These are phyloP conservation scores for Metalampra italica DNA, from an alignment of 2,888 invertebrate species.

Conservation along the genomic window DNA sequence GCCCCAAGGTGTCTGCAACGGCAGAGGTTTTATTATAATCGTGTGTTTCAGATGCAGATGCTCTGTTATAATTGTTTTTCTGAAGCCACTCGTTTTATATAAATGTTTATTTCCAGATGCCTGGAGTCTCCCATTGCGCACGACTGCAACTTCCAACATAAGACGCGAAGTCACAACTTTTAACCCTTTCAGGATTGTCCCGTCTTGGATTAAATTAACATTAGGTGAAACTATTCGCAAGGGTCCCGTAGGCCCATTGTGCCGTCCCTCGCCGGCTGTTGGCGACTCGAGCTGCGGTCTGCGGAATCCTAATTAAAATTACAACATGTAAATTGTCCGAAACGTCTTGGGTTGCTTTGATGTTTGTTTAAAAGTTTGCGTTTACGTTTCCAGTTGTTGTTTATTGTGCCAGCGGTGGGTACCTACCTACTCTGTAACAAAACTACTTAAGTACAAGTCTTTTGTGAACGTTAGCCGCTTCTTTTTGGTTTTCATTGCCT, in stretches of 20 bases:
- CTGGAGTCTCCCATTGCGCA: constrained; percentile 25
- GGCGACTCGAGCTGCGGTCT: constrained; percentile 48
- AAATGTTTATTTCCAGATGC: background rate
- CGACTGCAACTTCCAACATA: constrained; percentile 36
- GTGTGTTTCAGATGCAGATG: too few species aligned
- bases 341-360: constrained; percentile 45
- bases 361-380: constrained; percentile 52
- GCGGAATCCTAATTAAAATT: constrained; percentile 73
- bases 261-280: constrained; percentile 31
- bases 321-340: constrained; percentile 69
- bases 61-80: too few species aligned
- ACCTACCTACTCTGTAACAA: background rate
- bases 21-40: too few species aligned
- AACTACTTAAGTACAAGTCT: background rate
- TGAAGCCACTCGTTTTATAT: too few species aligned
- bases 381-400: constrained; percentile 21
- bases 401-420: constrained; percentile 13
- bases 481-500: too few species aligned
- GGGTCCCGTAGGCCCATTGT: constrained; percentile 46
- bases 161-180: constrained; percentile 66
- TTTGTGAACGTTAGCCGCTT: too few species aligned
- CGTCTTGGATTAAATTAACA: constrained; percentile 77
- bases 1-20: too few species aligned
- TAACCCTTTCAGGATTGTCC: constrained; percentile 47
- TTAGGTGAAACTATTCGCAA: constrained; percentile 66